phyloP scores from a whole-genome alignment of 92 coral and sea anemone species.

The Desmophyllum pertusum region DNA sequence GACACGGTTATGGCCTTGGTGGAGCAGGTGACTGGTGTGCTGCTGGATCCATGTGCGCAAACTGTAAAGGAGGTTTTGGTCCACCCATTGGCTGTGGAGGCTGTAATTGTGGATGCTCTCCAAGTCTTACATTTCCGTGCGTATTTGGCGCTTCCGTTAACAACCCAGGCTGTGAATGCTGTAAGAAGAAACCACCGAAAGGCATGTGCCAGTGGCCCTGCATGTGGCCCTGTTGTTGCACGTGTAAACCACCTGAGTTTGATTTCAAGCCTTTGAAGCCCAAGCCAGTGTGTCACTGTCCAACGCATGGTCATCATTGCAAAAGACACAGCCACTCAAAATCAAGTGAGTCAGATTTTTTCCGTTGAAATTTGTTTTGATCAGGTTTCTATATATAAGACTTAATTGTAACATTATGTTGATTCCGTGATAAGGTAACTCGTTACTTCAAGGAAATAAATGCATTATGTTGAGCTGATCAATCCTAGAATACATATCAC shows the following conservation, averaged over 20 bases:
- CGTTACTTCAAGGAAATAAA: too few species aligned
- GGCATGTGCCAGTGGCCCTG: conserved; percentile 74
- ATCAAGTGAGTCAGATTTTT: conserved; percentile 33
- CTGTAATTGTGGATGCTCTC: conserved; percentile 64
- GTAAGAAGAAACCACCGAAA: conserved; percentile 51
- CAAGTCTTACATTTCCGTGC: conserved; percentile 65
- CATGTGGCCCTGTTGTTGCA: conserved; percentile 84
- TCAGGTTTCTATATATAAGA: too few species aligned
- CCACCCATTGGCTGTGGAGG: conserved; percentile 58
- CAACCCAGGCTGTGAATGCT: conserved; percentile 75
- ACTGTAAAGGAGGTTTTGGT: conserved; percentile 48
- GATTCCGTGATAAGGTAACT: too few species aligned
- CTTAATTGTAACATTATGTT: too few species aligned
- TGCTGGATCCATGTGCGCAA: conserved; percentile 24
- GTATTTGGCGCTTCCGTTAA: conserved; percentile 73
- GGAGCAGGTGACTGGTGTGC: conserved; percentile 43
- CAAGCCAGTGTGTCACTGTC: conserved; percentile 63
- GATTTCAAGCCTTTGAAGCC: conserved; percentile 68
- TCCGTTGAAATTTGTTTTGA: neutral
- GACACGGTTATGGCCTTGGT: conserved; percentile 35
- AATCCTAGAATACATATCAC: too few species aligned
- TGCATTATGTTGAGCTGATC: too few species aligned
- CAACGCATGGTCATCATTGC: neutral
- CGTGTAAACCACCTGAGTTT: conserved; percentile 64
- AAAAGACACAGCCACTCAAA: conserved; percentile 34